Evolutionary conservation across 2,113 vertebrate species (phyloP).

Genomic region (Argyrosomus japonicus): DNA sequence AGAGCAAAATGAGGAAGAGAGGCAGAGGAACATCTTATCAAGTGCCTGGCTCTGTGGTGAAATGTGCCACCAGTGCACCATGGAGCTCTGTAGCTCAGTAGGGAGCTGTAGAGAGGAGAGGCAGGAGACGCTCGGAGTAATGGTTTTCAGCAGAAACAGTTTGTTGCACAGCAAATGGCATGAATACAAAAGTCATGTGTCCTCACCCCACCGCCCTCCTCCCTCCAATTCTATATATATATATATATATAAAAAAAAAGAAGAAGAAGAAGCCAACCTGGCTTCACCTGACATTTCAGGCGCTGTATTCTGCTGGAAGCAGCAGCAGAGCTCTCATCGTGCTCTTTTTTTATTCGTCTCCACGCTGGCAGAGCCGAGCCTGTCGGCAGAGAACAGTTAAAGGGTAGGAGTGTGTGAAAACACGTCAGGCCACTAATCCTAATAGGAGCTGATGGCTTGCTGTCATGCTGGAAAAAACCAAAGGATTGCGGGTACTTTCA

Average conservation of each 20-base stretch:
- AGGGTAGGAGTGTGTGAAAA: conserved; percentile 77
- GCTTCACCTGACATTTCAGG: conserved; percentile 60
- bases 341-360: conserved; percentile 17
- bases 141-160: conserved; percentile 15
- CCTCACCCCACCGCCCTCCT: not conserved
- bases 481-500: conserved; percentile 72
- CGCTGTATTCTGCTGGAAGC: conserved; percentile 11
- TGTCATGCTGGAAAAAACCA: conserved; percentile 78
- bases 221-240: not conserved
- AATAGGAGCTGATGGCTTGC: conserved; percentile 79
- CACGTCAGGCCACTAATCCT: conserved; percentile 80
- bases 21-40: conserved; percentile 29
- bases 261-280: conserved; percentile 40
- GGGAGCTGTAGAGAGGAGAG: conserved; percentile 14
- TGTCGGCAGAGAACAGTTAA: conserved; percentile 61
- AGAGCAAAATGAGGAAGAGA: conserved; percentile 28
- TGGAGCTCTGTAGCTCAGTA: conserved; percentile 10
- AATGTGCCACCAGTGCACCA: conserved; percentile 40
- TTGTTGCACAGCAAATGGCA: conserved; percentile 57
- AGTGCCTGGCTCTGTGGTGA: conserved; percentile 50
- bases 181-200: conserved; percentile 34
- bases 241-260: no score
- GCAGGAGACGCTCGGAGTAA: conserved; percentile 22
- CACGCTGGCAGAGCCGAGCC: conserved; percentile 53
- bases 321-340: conserved; percentile 21